phyloP scores from a whole-genome alignment of 2,797 vertebrate species.

The Graptemys geographica region DNA sequence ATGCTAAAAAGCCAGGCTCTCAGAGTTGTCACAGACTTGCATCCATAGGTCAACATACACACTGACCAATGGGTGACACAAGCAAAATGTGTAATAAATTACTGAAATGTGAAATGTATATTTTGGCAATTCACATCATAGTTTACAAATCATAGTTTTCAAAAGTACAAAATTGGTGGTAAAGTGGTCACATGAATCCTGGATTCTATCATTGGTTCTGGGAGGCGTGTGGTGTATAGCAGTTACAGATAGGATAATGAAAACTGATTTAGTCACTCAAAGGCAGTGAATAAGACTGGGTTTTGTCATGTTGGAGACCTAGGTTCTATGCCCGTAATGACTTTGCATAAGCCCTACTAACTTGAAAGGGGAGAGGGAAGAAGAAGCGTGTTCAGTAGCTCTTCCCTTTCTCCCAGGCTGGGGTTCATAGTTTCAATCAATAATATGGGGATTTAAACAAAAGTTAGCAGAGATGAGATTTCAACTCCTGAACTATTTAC shows the following conservation, averaged over 20 bases:
- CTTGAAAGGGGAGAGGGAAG: neutral
- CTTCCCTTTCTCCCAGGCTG: neutral
- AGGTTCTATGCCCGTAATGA: neutral
- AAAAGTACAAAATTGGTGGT: neutral
- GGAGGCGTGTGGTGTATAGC: neutral
- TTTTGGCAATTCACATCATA: neutral
- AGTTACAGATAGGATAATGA: neutral
- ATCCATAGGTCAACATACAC: neutral
- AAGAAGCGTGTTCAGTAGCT: neutral
- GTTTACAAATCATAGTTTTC: neutral
- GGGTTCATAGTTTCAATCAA: neutral
- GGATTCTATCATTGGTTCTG: neutral
- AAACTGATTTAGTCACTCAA: neutral
- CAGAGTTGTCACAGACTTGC: neutral
- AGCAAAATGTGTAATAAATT: neutral
- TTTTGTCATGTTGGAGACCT: neutral
- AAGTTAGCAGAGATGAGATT: neutral
- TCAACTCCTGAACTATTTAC: neutral
- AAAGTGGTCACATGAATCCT: neutral
- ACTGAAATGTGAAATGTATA: neutral
- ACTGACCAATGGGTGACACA: neutral
- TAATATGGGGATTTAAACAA: neutral
- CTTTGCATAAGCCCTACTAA: neutral
- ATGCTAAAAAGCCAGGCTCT: neutral
- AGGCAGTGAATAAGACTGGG: neutral